Conservation (phyloP, 2,113 vertebrate genomes). For the Macroglossus sobrinus region DNA sequence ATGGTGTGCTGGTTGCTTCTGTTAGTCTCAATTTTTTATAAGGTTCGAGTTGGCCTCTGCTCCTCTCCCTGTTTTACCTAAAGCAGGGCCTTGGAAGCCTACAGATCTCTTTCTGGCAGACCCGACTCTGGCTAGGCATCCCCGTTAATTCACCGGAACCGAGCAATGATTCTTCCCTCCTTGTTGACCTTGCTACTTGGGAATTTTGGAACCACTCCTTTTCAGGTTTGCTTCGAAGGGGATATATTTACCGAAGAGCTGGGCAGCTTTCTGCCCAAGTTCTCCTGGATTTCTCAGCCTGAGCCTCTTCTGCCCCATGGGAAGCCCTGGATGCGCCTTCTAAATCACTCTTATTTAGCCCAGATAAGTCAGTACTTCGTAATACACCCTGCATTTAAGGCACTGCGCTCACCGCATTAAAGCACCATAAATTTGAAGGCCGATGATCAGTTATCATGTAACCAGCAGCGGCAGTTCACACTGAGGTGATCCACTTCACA, state of each 20-base stretch:
- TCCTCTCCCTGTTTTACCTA: slow-evolving; percentile 16
- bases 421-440: slow-evolving; percentile 70
- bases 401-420: slow-evolving; percentile 54
- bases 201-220: not conserved
- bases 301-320: slow-evolving; percentile 29
- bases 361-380: slow-evolving; percentile 51
- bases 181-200: slow-evolving; percentile 8
- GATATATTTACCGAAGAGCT: not conserved
- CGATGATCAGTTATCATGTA: slow-evolving; percentile 62
- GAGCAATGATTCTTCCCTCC: not conserved
- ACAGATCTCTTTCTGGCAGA: not conserved
- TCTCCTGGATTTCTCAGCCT: not conserved
- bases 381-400: slow-evolving; percentile 15
- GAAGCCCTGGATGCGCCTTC: not conserved
- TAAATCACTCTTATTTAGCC: slow-evolving; percentile 62
- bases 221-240: not conserved
- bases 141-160: not conserved
- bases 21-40: not conserved
- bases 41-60: not conserved
- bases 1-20: not conserved
- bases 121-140: not conserved
- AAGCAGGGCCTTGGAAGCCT: slow-evolving; percentile 15
- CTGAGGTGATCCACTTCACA: slow-evolving; percentile 53
- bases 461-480: not conserved
- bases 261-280: not conserved